Evolutionary conservation across 2,113 vertebrate species (phyloP).

Genomic region (Pyrgilauda ruficollis): DNA sequence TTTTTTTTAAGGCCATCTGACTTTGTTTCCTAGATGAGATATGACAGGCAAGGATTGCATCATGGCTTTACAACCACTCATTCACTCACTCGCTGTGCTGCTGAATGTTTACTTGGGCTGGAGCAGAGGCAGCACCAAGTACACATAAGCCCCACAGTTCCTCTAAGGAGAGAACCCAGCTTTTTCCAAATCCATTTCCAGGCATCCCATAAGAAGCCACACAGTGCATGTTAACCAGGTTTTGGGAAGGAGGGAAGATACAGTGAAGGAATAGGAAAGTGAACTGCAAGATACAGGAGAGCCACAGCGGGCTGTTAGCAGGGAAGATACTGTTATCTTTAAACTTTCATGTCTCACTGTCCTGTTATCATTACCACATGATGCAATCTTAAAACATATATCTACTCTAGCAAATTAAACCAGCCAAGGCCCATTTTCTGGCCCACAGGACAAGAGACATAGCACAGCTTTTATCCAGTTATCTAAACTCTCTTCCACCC

Average conservation of each 20-base stretch:
- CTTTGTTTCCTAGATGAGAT: slow-evolving; percentile 34
- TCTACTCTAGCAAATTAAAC: slow-evolving; percentile 41
- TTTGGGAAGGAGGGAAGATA: not conserved
- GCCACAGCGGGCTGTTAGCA: not conserved
- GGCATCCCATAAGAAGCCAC: not conserved
- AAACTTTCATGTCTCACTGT: slow-evolving; percentile 8
- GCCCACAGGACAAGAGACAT: not conserved
- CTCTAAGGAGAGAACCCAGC: not conserved
- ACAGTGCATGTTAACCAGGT: not conserved
- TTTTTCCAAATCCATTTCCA: not conserved
- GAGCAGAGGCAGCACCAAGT: not conserved
- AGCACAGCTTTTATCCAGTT: not conserved
- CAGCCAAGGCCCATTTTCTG: slow-evolving; percentile 22
- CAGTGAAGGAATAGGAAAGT: not conserved
- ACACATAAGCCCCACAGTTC: not conserved
- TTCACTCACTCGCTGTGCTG: not conserved
- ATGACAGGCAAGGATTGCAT: slow-evolving; percentile 25
- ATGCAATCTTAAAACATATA: slow-evolving; percentile 36
- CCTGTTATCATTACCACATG: slow-evolving; percentile 13
- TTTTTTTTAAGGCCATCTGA: not conserved
- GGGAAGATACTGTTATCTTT: slow-evolving; percentile 37
- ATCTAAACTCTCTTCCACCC: not conserved
- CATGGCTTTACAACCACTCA: not conserved
- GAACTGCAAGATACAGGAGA: not conserved
- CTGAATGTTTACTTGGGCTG: not conserved